Percentiles rank a stretch among this genome's conserved stretches.
These are phyloP conservation scores for Oenanthe oenanthe DNA, from an alignment of 2,113 vertebrate genomes.

Conservation along the genomic window DNA sequence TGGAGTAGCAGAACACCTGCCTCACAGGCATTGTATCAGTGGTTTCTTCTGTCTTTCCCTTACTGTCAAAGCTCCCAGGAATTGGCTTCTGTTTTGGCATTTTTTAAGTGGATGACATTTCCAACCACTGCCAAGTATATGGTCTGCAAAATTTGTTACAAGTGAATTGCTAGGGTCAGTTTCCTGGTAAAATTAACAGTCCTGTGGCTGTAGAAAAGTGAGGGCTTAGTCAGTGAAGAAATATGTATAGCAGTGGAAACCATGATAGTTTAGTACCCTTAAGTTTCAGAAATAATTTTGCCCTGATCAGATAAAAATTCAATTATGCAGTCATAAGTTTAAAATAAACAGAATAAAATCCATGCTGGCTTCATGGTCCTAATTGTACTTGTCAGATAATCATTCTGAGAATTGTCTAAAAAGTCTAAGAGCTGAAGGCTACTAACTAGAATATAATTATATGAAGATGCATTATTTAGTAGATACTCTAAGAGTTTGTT, in stretches of 20 bases:
- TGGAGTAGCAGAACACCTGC: neutral
- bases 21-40: accelerated
- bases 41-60: neutral
- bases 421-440: neutral
- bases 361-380: neutral
- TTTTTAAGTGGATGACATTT: neutral
- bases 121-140: neutral
- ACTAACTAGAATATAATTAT: neutral
- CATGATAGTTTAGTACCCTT: neutral
- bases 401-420: neutral
- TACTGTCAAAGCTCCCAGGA: neutral
- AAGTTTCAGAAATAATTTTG: neutral
- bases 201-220: neutral
- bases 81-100: neutral
- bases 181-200: neutral
- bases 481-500: neutral
- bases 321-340: neutral
- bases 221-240: neutral
- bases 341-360: neutral
- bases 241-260: neutral
- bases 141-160: neutral
- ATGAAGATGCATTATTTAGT: neutral
- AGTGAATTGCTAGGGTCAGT: neutral
- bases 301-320: neutral
- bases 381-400: neutral